These are phyloP conservation scores for Camponotus floridanus DNA, from an alignment of 1,140 invertebrate species.

Conservation along the genomic window DNA sequence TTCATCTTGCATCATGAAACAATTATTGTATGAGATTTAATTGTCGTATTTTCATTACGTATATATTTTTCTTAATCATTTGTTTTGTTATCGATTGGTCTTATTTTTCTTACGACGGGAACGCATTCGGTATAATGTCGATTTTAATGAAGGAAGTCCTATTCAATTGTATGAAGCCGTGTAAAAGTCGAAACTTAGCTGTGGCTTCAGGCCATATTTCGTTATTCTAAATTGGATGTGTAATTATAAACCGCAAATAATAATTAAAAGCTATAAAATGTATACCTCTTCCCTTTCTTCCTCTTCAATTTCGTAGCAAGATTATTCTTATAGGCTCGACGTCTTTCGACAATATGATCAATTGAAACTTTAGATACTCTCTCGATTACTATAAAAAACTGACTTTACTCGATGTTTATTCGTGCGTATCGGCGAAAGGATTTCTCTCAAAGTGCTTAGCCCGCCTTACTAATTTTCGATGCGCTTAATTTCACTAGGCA, in stretches of 20 bases:
- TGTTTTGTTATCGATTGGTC: not conserved
- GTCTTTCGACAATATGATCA: not conserved
- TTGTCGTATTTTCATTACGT: not conserved
- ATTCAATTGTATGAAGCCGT: constrained; percentile 78
- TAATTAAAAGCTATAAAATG: not conserved
- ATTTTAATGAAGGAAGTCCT: constrained; percentile 37
- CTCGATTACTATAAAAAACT: constrained; percentile 25
- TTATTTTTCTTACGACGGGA: not conserved
- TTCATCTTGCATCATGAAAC: not conserved
- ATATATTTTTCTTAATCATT: not conserved
- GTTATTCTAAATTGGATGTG: constrained; percentile 75
- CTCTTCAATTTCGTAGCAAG: not conserved
- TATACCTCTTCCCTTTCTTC: too few species aligned
- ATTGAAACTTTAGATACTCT: constrained; percentile 35
- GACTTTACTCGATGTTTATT: constrained; percentile 49
- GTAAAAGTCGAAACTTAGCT: constrained; percentile 77
- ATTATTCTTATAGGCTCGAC: not conserved
- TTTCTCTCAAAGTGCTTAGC: constrained; percentile 38
- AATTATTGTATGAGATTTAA: not conserved
- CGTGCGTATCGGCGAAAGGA: constrained; percentile 54
- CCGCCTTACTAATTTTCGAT: constrained; percentile 44
- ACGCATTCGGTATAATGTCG: constrained; percentile 2
- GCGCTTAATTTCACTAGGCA: constrained; percentile 55
- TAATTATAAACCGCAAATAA: constrained; percentile 2
- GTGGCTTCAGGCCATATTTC: constrained; percentile 73